These are phyloP conservation scores for Diglossa brunneiventris DNA, from an alignment of 2,113 vertebrate genomes.

Conservation along the genomic window DNA sequence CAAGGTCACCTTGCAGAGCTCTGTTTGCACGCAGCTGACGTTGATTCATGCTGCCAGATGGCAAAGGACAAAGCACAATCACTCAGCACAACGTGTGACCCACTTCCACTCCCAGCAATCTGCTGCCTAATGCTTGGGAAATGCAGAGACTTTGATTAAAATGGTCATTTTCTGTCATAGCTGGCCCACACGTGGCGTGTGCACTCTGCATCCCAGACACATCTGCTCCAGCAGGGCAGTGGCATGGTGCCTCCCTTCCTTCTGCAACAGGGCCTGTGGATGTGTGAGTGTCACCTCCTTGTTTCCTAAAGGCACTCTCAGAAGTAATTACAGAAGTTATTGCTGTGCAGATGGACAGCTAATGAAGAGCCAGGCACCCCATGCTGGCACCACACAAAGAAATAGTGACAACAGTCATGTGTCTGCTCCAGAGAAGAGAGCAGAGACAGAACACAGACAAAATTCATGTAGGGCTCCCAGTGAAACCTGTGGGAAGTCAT, in stretches of 20 bases:
- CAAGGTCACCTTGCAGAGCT: constrained; percentile 76
- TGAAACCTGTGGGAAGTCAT: background rate
- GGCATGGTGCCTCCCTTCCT: background rate
- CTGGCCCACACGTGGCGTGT: constrained; percentile 21
- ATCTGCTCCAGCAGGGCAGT: background rate
- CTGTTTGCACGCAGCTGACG: constrained; percentile 75
- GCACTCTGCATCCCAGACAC: background rate
- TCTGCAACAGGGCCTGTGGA: background rate
- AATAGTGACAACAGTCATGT: background rate
- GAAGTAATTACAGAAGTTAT: background rate
- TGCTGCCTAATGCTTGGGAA: constrained; percentile 66
- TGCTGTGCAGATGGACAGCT: background rate
- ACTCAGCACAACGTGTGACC: constrained; percentile 74
- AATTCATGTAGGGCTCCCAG: background rate
- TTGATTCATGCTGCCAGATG: constrained; percentile 85
- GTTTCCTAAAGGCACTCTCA: constrained; percentile 2
- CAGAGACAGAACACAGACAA: background rate
- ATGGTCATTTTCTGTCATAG: constrained; percentile 55
- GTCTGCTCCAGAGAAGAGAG: background rate
- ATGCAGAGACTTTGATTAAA: constrained; percentile 70
- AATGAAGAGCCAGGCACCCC: constrained; percentile 3
- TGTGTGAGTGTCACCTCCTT: background rate
- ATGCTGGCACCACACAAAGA: background rate
- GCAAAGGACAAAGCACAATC: constrained; percentile 74
- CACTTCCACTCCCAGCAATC: constrained; percentile 77